These are phyloP conservation scores for Leuciscus idus DNA, from an alignment of 2,113 vertebrate species.

Conservation along the genomic window DNA sequence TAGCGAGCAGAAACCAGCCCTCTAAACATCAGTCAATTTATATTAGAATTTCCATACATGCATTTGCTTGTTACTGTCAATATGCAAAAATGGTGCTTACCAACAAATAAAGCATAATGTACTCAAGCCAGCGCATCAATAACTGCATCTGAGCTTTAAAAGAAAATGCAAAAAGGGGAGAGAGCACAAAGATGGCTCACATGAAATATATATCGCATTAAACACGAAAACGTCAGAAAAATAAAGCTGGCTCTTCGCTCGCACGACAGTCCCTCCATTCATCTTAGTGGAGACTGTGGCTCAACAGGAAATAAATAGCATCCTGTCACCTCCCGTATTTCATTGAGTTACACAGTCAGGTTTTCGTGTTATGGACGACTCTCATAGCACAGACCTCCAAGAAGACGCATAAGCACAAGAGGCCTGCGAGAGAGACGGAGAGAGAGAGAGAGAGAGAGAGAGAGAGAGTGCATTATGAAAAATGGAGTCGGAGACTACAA, in stretches of 20 bases:
- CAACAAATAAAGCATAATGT: constrained; percentile 99
- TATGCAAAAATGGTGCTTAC: constrained; percentile 99
- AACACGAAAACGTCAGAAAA: constrained; percentile 83
- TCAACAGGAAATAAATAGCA: constrained; percentile 74
- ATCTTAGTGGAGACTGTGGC: constrained; percentile 71
- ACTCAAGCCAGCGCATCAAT: constrained; percentile 91
- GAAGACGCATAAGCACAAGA: constrained; percentile 52
- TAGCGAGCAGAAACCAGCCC: constrained; percentile 90
- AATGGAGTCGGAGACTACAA: constrained; percentile 17
- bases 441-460: neutral
- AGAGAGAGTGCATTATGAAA: constrained; percentile 1
- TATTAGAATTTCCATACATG: constrained; percentile 99
- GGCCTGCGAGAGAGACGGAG: neutral
- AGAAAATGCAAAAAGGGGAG: constrained; percentile 84
- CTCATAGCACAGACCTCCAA: constrained; percentile 64
- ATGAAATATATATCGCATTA: constrained; percentile 81
- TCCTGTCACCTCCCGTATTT: constrained; percentile 71
- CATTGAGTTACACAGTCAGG: constrained; percentile 76
- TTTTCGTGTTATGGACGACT: constrained; percentile 69
- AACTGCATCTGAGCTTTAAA: constrained; percentile 92
- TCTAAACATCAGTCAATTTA: constrained; percentile 98
- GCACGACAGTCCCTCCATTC: constrained; percentile 74
- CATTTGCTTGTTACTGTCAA: constrained; percentile 99
- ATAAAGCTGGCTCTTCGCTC: constrained; percentile 78
- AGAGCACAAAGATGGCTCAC: constrained; percentile 70